phyloP scores from a whole-genome alignment of 2,113 vertebrate genomes.

The Nycticryphes semicollaris region DNA sequence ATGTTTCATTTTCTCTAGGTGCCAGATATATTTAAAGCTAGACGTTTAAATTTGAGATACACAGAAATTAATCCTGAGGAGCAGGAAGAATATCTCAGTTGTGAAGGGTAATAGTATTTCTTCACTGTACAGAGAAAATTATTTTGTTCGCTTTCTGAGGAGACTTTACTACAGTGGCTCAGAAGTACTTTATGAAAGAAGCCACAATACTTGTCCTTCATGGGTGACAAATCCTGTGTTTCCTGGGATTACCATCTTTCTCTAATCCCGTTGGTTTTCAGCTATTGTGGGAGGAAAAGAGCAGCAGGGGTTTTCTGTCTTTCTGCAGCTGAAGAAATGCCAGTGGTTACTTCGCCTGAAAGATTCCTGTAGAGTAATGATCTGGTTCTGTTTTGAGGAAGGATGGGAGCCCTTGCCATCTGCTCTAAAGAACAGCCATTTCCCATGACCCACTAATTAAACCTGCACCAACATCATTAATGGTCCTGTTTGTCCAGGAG shows the following conservation, averaged over 20 bases:
- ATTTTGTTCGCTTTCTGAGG: not conserved
- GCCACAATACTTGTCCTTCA: not conserved
- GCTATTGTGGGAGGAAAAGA: not conserved
- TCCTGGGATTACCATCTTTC: not conserved
- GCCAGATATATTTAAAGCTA: slow-evolving; percentile 11
- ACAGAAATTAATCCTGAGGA: slow-evolving; percentile 41
- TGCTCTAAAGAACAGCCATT: not conserved
- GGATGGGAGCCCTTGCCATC: not conserved
- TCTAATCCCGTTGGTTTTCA: not conserved
- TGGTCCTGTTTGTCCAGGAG: not conserved
- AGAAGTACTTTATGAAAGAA: not conserved
- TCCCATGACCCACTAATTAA: not conserved
- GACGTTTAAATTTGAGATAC: slow-evolving; percentile 38
- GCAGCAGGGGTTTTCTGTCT: not conserved
- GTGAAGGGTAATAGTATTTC: slow-evolving; percentile 24
- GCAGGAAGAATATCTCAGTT: not conserved
- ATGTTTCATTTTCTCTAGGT: not conserved
- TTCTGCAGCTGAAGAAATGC: not conserved
- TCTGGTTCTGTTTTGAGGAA: not conserved
- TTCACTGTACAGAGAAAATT: not conserved
- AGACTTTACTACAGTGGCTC: not conserved
- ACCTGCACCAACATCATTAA: not conserved
- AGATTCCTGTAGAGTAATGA: not conserved
- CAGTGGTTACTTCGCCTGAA: not conserved
- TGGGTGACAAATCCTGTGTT: not conserved